Conservation (phyloP, 2,888 invertebrate species). For the Xanthia icteritia region DNA sequence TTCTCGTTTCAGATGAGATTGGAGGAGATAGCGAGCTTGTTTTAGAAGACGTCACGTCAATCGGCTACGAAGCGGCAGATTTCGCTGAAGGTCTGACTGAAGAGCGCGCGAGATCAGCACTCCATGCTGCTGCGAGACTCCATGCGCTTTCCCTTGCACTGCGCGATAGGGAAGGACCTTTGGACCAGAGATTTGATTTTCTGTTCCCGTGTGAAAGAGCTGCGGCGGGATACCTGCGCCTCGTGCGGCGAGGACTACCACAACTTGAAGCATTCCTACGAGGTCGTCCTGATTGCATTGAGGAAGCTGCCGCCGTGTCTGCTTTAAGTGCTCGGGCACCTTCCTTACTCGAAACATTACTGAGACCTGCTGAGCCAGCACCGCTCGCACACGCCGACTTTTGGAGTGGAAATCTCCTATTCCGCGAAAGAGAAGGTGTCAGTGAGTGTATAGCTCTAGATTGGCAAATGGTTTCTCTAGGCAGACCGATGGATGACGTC, state of each 20-base stretch:
- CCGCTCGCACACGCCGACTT: constrained; percentile 95
- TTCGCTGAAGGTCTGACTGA: constrained; percentile 92
- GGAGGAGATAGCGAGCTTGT: constrained; percentile 92
- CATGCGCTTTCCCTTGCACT: constrained; percentile 93
- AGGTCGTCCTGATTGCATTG: constrained; percentile 91
- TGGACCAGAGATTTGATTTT: constrained; percentile 90
- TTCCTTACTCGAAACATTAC: constrained; percentile 92
- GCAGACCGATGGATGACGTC: constrained; percentile 94
- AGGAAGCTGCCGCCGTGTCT: constrained; percentile 91
- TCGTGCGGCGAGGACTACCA: constrained; percentile 94
- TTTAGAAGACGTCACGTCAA: constrained; percentile 93
- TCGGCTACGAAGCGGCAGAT: constrained; percentile 92
- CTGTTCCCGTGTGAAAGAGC: constrained; percentile 94
- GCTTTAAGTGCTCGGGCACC: constrained; percentile 93
- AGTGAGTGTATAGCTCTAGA: constrained; percentile 93
- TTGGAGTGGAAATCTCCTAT: constrained; percentile 95
- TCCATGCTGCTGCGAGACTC: constrained; percentile 93
- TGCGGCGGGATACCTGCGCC: constrained; percentile 94
- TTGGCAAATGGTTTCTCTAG: constrained; percentile 96
- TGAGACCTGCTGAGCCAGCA: constrained; percentile 94
- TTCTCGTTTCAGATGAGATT: constrained; percentile 82
- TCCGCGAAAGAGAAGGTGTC: constrained; percentile 88
- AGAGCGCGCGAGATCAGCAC: constrained; percentile 92
- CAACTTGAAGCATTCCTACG: constrained; percentile 93
- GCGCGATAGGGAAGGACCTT: constrained; percentile 86